phyloP scores from a whole-genome alignment of 53 echinoderm and acorn worm genomes.

The Holothuria scabra region DNA sequence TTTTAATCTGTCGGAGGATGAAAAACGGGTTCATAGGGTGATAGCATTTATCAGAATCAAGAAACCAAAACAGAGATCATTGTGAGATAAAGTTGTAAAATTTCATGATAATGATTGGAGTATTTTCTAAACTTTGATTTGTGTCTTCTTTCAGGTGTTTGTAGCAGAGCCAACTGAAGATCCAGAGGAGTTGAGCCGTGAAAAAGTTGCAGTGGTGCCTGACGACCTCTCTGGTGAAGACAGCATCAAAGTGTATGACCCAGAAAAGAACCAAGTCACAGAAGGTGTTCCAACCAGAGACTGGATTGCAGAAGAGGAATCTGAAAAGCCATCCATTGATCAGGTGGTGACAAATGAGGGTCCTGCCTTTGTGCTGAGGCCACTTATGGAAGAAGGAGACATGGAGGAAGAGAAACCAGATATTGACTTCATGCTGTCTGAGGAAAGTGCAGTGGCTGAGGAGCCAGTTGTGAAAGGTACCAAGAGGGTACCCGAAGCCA shows the following conservation, averaged over 20 bases:
- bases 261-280: slow-evolving; percentile 68
- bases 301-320: slow-evolving; percentile 9
- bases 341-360: slow-evolving; percentile 80
- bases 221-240: slow-evolving; percentile 34
- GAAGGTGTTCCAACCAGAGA: slow-evolving; percentile 52
- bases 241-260: slow-evolving; percentile 48
- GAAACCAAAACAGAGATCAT: too few species aligned
- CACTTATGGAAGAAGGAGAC: slow-evolving; percentile 7
- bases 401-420: slow-evolving; percentile 48
- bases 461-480: slow-evolving; percentile 30
- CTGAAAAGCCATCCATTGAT: background rate
- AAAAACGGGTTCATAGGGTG: too few species aligned
- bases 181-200: slow-evolving; percentile 56
- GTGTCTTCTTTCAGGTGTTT: background rate
- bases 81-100: too few species aligned
- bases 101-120: too few species aligned
- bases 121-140: too few species aligned
- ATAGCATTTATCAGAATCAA: too few species aligned
- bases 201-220: slow-evolving; percentile 51
- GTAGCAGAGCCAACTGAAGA: slow-evolving; percentile 57
- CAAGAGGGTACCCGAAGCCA: slow-evolving; percentile 3
- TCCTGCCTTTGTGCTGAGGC: slow-evolving; percentile 72
- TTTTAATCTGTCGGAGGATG: too few species aligned
- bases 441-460: slow-evolving; percentile 27
- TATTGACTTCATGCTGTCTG: slow-evolving; percentile 1